Percentiles rank a stretch among this genome's conserved stretches.
phyloP scores from a whole-genome alignment of 2,797 vertebrate species.

The Poecilia wingei region DNA sequence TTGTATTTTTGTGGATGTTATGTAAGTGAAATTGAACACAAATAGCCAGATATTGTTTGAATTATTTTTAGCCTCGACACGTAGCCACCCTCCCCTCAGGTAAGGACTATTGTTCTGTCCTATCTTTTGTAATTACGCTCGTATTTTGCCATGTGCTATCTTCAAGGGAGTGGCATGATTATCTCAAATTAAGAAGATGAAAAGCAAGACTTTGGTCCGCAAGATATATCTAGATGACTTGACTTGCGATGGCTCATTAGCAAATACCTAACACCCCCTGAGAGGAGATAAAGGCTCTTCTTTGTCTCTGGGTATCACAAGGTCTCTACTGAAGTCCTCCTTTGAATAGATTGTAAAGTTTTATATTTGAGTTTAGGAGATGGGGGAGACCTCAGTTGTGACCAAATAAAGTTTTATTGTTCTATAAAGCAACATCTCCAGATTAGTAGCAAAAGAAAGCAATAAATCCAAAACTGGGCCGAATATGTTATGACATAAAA shows the following conservation, averaged over 20 bases:
- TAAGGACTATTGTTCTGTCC: neutral
- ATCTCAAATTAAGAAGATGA: conserved; percentile 1
- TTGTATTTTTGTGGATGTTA: neutral
- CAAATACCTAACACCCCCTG: neutral
- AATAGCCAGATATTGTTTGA: neutral
- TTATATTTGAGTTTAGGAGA: neutral
- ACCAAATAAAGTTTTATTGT: neutral
- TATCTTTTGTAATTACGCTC: neutral
- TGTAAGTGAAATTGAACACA: neutral
- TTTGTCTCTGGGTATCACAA: conserved; percentile 1
- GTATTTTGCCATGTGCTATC: neutral
- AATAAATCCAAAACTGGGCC: neutral
- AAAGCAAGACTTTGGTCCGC: conserved; percentile 16
- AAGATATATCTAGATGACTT: conserved; percentile 9
- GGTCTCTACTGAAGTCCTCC: neutral
- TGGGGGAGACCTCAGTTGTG: neutral
- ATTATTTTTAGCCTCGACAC: conserved; percentile 1
- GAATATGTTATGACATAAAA: neutral
- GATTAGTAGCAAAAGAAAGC: neutral
- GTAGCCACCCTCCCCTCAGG: neutral
- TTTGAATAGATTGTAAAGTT: neutral
- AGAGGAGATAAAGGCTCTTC: neutral
- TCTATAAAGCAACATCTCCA: neutral
- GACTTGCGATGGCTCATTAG: conserved; percentile 8
- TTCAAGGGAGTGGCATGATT: conserved; percentile 5